A percentile compares a stretch with the other conserved stretches of the same genome.
These are phyloP conservation scores for Hormaphis cornu DNA, from an alignment of 1,140 invertebrate genomes.

Conservation along the genomic window DNA sequence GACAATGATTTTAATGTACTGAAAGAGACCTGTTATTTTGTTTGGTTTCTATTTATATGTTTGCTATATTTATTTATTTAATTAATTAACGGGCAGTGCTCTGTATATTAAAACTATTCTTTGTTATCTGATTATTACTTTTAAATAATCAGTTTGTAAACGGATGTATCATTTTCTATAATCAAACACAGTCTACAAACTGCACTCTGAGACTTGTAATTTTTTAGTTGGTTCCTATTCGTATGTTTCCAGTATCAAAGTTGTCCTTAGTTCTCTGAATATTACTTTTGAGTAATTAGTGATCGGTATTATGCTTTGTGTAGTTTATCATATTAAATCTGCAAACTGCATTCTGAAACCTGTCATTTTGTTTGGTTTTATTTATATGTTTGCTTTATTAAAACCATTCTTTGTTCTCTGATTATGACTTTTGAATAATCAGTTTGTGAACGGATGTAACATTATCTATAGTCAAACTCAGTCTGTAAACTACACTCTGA, in stretches of 20 bases:
- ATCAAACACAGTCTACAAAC: not conserved
- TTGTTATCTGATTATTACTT: constrained; percentile 22
- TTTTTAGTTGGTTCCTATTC: constrained; percentile 21
- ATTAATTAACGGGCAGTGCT: too few relatives aligned
- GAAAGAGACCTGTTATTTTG: constrained; percentile 13
- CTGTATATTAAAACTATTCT: not conserved
- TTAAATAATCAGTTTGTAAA: constrained; percentile 17
- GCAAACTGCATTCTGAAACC: constrained; percentile 31
- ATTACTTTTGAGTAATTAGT: not conserved
- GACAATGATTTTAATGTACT: too few relatives aligned
- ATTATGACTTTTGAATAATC: not conserved
- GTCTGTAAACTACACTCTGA: constrained; percentile 20
- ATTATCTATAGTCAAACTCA: not conserved
- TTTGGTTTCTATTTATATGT: constrained; percentile 31
- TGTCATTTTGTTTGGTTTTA: constrained; percentile 19
- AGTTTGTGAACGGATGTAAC: constrained; percentile 21
- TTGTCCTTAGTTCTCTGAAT: not conserved
- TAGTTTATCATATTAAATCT: not conserved
- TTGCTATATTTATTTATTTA: too few relatives aligned
- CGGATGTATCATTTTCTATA: not conserved
- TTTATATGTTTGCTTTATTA: constrained; percentile 27
- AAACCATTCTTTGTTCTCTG: constrained; percentile 15
- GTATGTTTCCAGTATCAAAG: not conserved
- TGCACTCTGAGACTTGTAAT: constrained; percentile 22
- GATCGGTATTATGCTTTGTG: too few relatives aligned